A percentile compares a stretch with the other conserved stretches of the same genome.
Evolutionary conservation across 1,140 invertebrate genomes (phyloP).

Genomic region (Drosophila triauraria): DNA sequence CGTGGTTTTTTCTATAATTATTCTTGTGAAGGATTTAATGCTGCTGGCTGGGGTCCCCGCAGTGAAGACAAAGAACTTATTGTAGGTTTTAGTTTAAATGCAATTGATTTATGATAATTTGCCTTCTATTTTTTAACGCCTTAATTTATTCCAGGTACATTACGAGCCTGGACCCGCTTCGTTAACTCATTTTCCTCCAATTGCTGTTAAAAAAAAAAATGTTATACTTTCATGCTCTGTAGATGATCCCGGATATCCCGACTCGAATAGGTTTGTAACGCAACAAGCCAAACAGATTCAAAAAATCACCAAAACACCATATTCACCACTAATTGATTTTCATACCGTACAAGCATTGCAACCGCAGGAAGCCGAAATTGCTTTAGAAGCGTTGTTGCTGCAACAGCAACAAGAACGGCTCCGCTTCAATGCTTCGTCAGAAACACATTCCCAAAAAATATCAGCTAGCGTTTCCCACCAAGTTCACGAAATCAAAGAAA

Average conservation of each 20-base stretch:
- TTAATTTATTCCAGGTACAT: slow-evolving; percentile 61
- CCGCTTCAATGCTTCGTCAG: slow-evolving; percentile 22
- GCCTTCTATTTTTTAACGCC: background rate
- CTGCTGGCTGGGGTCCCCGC: slow-evolving; percentile 92
- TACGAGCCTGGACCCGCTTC: slow-evolving; percentile 91
- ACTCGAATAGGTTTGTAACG: slow-evolving; percentile 86
- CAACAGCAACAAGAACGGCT: slow-evolving; percentile 61
- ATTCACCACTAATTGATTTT: slow-evolving; percentile 56
- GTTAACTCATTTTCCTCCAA: slow-evolving; percentile 89
- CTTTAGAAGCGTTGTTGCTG: slow-evolving; percentile 75
- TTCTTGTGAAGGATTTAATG: slow-evolving; percentile 94
- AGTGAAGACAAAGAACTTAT: slow-evolving; percentile 90
- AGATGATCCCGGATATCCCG: slow-evolving; percentile 91
- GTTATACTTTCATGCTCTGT: slow-evolving; percentile 93
- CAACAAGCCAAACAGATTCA: slow-evolving; percentile 32
- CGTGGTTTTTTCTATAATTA: slow-evolving; percentile 96
- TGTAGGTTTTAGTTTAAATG: slow-evolving; percentile 39
- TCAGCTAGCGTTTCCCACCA: slow-evolving; percentile 24
- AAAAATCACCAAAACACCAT: slow-evolving; percentile 25
- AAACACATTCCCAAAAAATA: slow-evolving; percentile 45
- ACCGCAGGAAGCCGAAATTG: slow-evolving; percentile 70
- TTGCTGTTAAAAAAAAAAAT: slow-evolving; percentile 92
- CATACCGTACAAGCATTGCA: slow-evolving; percentile 76
- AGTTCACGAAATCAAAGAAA: slow-evolving; percentile 75
- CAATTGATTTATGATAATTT: background rate